A percentile compares a stretch with the other conserved stretches of the same genome.
Evolutionary conservation across 1,140 invertebrate genomes (phyloP).

Genomic region (Whitmania pigra): DNA sequence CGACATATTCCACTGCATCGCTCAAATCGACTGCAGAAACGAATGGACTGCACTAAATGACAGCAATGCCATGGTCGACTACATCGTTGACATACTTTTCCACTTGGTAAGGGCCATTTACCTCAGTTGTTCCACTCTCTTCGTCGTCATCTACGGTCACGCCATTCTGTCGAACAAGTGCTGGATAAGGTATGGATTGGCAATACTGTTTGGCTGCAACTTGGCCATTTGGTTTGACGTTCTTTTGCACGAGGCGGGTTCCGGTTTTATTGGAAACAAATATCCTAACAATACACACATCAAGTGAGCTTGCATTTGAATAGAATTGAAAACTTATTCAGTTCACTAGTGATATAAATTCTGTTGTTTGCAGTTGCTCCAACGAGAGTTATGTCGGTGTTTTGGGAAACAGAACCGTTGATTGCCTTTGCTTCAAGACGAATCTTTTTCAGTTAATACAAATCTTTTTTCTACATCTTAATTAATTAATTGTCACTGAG

Average conservation of each 20-base stretch:
- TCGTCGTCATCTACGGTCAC: not conserved
- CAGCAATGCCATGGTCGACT: not conserved
- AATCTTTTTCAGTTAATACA: not conserved
- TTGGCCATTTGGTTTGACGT: conserved; percentile 10
- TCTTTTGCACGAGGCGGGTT: not conserved
- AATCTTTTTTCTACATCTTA: not conserved
- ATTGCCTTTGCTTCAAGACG: not conserved
- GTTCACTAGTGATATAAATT: too few species aligned
- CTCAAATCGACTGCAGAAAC: not conserved
- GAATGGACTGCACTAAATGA: not conserved
- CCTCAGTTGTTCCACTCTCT: not conserved
- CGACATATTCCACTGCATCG: not conserved
- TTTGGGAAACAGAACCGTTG: not conserved
- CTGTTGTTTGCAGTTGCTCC: not conserved
- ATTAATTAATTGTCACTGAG: too few species aligned
- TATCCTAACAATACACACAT: not conserved
- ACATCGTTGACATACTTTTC: not conserved
- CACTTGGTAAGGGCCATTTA: not conserved
- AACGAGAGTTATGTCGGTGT: not conserved
- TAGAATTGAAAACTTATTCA: too few species aligned
- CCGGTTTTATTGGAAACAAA: not conserved
- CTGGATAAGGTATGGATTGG: not conserved
- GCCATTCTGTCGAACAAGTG: not conserved
- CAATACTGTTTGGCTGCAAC: not conserved
- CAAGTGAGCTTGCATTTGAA: too few species aligned